A percentile compares a stretch with the other conserved stretches of the same genome.
Conservation (phyloP, 2,113 vertebrate species). For the Hucho hucho region DNA sequence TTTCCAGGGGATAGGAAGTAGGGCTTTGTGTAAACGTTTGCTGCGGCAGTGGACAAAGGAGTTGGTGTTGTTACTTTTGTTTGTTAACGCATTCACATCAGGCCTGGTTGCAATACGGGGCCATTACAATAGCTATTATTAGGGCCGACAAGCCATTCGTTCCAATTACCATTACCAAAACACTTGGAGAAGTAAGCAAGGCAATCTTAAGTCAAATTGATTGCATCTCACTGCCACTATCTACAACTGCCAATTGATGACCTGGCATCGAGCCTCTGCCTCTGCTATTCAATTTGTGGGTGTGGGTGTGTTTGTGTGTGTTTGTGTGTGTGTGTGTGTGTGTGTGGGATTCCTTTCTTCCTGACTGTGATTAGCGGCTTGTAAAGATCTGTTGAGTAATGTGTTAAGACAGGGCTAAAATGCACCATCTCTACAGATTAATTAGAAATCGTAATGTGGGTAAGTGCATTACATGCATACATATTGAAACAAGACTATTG, state of each 20-base stretch:
- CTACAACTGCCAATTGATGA: constrained; percentile 52
- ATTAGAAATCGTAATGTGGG: constrained; percentile 41
- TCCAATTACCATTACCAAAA: constrained; percentile 67
- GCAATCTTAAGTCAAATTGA: constrained; percentile 70
- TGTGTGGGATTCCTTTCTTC: constrained; percentile 37
- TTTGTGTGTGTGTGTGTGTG: not conserved
- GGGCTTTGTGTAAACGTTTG: constrained; percentile 21
- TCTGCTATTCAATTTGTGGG: constrained; percentile 12
- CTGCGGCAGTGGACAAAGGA: constrained; percentile 38
- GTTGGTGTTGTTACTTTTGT: constrained; percentile 26
- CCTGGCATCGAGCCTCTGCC: constrained; percentile 33
- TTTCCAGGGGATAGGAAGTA: not conserved
- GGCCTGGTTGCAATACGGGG: constrained; percentile 39
- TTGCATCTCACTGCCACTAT: constrained; percentile 58
- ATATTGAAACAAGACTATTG: not conserved
- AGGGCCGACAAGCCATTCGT: constrained; percentile 72
- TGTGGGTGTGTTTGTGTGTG: too few relatives aligned
- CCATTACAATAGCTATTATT: constrained; percentile 64
- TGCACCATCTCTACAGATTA: constrained; percentile 55
- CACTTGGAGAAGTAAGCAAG: constrained; percentile 56
- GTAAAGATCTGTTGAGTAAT: constrained; percentile 53
- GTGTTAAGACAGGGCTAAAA: constrained; percentile 50
- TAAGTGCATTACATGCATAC: constrained; percentile 38
- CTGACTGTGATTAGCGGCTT: constrained; percentile 47
- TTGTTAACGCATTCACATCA: constrained; percentile 50